Percentiles rank a stretch among this genome's conserved stretches.
These are phyloP conservation scores for Fregata magnificens DNA, from an alignment of 2,113 vertebrate species.

Conservation along the genomic window DNA sequence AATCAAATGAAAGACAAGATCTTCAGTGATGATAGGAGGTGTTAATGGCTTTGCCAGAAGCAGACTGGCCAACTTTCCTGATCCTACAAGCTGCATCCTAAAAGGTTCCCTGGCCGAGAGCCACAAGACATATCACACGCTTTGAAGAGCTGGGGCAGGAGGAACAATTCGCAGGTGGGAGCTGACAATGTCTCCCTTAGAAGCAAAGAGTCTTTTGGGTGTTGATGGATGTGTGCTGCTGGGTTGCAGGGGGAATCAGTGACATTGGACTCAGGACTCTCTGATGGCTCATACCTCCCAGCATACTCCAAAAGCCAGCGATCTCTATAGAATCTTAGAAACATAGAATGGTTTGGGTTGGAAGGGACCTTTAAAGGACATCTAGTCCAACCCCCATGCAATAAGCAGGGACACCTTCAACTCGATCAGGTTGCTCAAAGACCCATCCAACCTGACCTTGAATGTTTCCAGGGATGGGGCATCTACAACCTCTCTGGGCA, in stretches of 20 bases:
- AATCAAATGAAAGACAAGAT: constrained; percentile 1
- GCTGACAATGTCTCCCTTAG: background rate
- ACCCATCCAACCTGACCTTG: background rate
- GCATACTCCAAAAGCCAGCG: background rate
- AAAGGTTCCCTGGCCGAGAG: background rate
- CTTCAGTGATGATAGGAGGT: background rate
- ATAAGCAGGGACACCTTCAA: background rate
- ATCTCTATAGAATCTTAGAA: background rate
- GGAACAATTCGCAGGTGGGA: background rate
- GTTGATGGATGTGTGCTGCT: background rate
- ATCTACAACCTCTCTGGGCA: background rate
- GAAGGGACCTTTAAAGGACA: background rate
- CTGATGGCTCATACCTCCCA: background rate
- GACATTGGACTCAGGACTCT: background rate
- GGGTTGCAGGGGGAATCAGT: background rate
- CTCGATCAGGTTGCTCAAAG: background rate
- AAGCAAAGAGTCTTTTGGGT: background rate
- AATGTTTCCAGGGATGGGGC: background rate
- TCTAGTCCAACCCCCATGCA: background rate
- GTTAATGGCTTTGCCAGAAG: background rate
- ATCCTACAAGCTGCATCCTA: background rate
- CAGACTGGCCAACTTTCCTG: background rate
- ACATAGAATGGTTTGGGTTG: background rate
- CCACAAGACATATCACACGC: background rate
- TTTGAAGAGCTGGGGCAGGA: background rate